Evolutionary conservation across 2,113 vertebrate genomes (phyloP).

Genomic region (Ceyx cyanopectus): DNA sequence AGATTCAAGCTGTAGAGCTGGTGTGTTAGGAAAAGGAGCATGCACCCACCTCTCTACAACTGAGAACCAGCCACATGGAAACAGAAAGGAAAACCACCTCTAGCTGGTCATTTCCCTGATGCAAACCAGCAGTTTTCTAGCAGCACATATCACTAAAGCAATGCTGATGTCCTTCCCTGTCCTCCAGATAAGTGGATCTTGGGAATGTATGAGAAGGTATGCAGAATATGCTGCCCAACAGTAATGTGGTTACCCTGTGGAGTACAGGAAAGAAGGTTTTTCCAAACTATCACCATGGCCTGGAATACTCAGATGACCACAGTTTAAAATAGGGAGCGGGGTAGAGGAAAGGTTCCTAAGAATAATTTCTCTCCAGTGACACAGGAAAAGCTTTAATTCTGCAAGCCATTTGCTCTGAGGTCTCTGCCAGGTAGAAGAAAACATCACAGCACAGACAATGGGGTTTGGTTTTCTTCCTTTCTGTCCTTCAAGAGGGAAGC

Average conservation of each 20-base stretch:
- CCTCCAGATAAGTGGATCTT: conserved; percentile 21
- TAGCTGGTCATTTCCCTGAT: not conserved
- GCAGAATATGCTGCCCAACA: not conserved
- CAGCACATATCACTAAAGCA: not conserved
- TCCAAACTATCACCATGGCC: not conserved
- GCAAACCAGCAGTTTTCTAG: conserved; percentile 3
- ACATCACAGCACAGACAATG: not conserved
- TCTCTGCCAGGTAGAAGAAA: not conserved
- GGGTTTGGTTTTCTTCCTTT: not conserved
- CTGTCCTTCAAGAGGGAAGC: not conserved
- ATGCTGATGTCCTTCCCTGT: not conserved
- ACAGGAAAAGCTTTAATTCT: not conserved
- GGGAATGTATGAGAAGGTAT: conserved; percentile 1
- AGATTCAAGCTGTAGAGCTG: not conserved
- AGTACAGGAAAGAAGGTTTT: not conserved
- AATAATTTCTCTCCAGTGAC: not conserved
- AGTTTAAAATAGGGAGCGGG: not conserved
- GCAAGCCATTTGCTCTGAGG: not conserved
- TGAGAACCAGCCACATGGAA: not conserved
- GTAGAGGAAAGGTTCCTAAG: not conserved
- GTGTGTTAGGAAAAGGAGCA: not conserved
- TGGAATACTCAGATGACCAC: not conserved
- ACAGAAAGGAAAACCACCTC: not conserved
- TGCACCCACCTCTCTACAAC: not conserved
- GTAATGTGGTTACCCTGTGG: not conserved